A percentile compares a stretch with the other conserved stretches of the same genome.
phyloP scores from a whole-genome alignment of 2,888 invertebrate species.

The Litoditis marina region DNA sequence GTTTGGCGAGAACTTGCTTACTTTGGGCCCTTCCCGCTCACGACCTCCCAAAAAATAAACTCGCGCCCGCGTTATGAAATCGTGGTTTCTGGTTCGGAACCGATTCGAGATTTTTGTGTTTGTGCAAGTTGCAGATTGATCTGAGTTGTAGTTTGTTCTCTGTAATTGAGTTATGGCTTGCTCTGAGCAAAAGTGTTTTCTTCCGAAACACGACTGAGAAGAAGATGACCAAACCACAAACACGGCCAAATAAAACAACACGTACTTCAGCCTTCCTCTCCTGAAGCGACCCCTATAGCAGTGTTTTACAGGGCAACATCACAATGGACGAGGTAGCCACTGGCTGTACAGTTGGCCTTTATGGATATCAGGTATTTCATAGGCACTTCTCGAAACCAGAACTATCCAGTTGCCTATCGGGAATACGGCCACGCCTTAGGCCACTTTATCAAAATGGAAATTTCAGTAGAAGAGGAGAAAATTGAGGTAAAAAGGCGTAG shows the following conservation, averaged over 20 bases:
- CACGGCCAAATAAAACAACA: background rate
- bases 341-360: slow-evolving; percentile 33
- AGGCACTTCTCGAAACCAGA: too few relatives aligned
- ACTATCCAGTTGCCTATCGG: background rate
- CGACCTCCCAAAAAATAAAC: too few relatives aligned
- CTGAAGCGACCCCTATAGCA: background rate
- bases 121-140: too few relatives aligned
- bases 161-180: too few relatives aligned
- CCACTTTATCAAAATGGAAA: background rate
- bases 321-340: slow-evolving; percentile 38
- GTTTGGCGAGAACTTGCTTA: too few relatives aligned
- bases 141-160: too few relatives aligned
- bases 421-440: background rate
- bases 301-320: slow-evolving; percentile 20
- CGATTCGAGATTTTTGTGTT: too few relatives aligned
- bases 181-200: too few relatives aligned
- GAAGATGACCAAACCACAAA: background rate
- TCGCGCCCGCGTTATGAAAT: too few relatives aligned
- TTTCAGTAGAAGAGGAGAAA: background rate
- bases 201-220: background rate
- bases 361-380: slow-evolving; percentile 15
- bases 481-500: too few relatives aligned
- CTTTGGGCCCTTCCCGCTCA: too few relatives aligned
- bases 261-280: background rate
- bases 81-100: too few relatives aligned